phyloP scores from a whole-genome alignment of 1,140 invertebrate species.

The Drosophila novamexicana region DNA sequence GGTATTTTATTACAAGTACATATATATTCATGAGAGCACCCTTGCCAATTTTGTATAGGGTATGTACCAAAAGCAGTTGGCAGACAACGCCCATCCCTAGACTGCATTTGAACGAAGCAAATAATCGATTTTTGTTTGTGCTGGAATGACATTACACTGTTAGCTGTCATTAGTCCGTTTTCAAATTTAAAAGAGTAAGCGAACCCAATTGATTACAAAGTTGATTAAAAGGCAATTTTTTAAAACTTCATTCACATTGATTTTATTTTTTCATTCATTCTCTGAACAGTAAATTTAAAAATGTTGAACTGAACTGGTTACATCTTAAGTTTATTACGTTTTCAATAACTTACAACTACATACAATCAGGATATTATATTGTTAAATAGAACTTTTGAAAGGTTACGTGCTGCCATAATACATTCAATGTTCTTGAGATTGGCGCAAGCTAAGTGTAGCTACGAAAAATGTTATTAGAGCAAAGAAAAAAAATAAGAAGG shows the following conservation, averaged over 20 bases:
- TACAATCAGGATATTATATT: slow-evolving; percentile 55
- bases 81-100: neutral
- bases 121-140: neutral
- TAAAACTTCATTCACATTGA: slow-evolving; percentile 10
- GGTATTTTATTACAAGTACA: too few relatives aligned
- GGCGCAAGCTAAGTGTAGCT: slow-evolving; percentile 45
- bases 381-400: slow-evolving; percentile 45
- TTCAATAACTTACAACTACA: slow-evolving; percentile 73
- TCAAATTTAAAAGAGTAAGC: neutral
- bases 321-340: slow-evolving; percentile 75
- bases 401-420: slow-evolving; percentile 43
- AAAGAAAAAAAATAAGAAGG: neutral
- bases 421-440: slow-evolving; percentile 53
- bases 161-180: neutral
- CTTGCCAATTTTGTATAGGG: too few relatives aligned
- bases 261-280: slow-evolving; percentile 21
- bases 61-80: too few relatives aligned
- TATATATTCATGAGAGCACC: too few relatives aligned
- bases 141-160: neutral
- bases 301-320: slow-evolving; percentile 55
- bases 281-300: slow-evolving; percentile 32
- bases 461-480: slow-evolving; percentile 16
- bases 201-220: neutral
- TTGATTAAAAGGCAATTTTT: slow-evolving; percentile 16
- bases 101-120: neutral